Base-by-base conservation (phyloP, 2,888 invertebrate species). In the Drosophila imparisetae region DNA sequence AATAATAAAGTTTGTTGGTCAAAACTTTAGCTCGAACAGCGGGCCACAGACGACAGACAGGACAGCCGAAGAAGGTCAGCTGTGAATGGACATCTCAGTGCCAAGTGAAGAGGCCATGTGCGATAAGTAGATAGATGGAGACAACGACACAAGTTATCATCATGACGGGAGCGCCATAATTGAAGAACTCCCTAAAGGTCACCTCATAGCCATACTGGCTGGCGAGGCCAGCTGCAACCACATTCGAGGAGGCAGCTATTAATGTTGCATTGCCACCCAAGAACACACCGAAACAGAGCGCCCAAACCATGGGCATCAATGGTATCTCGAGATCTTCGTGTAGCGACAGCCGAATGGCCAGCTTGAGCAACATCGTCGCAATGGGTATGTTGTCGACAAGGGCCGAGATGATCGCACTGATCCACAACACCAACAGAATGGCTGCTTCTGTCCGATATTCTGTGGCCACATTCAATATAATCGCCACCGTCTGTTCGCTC, bases 301-400 rank as follows among this genome's bases (percentile, higher is more conserved):
- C 96, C 96, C 97, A 97, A 27, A 98, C 94, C 10, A 98, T 93
- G 0, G 98, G 98, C 60, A 95, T 94, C 79, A 98, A 91, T 0
- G 97, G 97, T 42, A 98, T 91, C n/a, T 94, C 92, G 0, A 97
- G 93, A 2, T 95, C 94, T 0, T 94, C 94, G 86, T 96, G 96
- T 52, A 95, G 94, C 0, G 96, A 95, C 32, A 97, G 91, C 55
- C 95, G 94, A 1, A 95, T 95, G 11, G 96, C 95, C 48, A 97
- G 95, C 38, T 96, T 94, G 0, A 98, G 94, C 98, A 98, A 98
- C 96, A 98, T 98, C 0, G 98, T 97, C 0, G 98, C 97, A 50
- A 98, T 94, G 0, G 98, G 98, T 55, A 98, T 96, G 92, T 98
- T 98, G 92, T 98, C 98, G 0, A 98, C 96, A 90, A 98, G 97